phyloP scores from a whole-genome alignment of 35 echinoderm and acorn worm species.

The Lytechinus pictus region DNA sequence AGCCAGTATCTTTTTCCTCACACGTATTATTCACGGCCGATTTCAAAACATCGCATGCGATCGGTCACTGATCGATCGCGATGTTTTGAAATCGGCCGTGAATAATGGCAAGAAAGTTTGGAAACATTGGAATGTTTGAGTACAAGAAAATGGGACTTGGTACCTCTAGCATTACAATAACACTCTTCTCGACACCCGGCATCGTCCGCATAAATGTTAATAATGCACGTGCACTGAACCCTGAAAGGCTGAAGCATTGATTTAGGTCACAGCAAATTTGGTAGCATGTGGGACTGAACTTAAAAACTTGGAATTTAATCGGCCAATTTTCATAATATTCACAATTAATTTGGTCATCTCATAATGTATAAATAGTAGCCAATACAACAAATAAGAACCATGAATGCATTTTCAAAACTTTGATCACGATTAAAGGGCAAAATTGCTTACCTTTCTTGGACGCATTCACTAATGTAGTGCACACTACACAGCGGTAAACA shows the following conservation, averaged over 20 bases:
- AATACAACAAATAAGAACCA: neutral
- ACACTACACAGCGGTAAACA: slow-evolving; percentile 1
- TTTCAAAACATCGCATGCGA: too few relatives aligned
- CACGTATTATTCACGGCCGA: too few relatives aligned
- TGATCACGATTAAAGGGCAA: neutral
- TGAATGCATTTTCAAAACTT: neutral
- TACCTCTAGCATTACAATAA: too few relatives aligned
- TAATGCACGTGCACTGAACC: too few relatives aligned
- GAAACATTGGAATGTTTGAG: too few relatives aligned
- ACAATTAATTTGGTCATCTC: neutral
- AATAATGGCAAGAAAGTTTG: too few relatives aligned
- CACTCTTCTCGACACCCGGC: too few relatives aligned
- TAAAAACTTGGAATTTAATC: neutral
- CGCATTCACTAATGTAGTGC: neutral
- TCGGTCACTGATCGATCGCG: too few relatives aligned
- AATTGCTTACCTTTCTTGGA: neutral
- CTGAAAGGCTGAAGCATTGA: neutral
- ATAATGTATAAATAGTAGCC: neutral
- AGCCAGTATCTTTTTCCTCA: too few relatives aligned
- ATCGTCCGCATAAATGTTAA: too few relatives aligned
- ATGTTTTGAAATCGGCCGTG: too few relatives aligned
- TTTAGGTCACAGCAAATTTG: neutral
- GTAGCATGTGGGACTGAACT: neutral
- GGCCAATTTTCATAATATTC: neutral
- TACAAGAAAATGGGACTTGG: too few relatives aligned